Evolutionary conservation across 1,140 invertebrate species (phyloP), one percentile per base, ranked within the genome.

Genomic region (Bombus cullumanus): DNA sequence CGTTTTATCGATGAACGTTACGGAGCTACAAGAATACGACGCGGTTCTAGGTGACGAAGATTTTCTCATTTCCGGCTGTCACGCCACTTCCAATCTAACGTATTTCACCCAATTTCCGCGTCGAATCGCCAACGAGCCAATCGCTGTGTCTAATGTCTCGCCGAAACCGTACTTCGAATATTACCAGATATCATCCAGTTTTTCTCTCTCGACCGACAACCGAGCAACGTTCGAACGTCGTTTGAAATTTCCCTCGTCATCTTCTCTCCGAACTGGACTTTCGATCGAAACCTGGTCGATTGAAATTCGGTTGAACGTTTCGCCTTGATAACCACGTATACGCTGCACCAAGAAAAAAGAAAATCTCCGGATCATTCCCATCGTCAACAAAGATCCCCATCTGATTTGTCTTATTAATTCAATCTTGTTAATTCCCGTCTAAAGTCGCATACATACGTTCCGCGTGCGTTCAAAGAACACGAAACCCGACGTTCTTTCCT

Each of bases 81-180:
- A 37, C 71, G 64, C 57, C 86, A 41, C 59, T 78, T 43, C 76
- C 75, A 76, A 87, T 91, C 89, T 86, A 91, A 91, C 90, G 91
- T 87, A 89, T 91, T 90, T 92, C 91, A 62, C 76, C 85, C 91
- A 91, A 92, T 92, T 92, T 92, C 91, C 91, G 88, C 72, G 74
- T 74, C 59, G 73, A 47, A 71, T 80, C 81, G 88, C 68, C 85
- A 80, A 89, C 78, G 79, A 90, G 87, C 80, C 83, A 88, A 90
- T 90, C 88, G 69, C 79, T 31, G 47, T 57, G 47, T 34, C 80
- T 76, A 71, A 73, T 69, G 73, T 41, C 79, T 75, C 82, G 68
- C 75, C 66, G 71, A 62, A 85, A 77, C 37, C 68, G 75, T 39
- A 8, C 88, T 84, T 75, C 77, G 62, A 68, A 86, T 88, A 85